These are phyloP conservation scores for Lagopus muta DNA, from an alignment of 2,113 vertebrate species.

Conservation along the genomic window DNA sequence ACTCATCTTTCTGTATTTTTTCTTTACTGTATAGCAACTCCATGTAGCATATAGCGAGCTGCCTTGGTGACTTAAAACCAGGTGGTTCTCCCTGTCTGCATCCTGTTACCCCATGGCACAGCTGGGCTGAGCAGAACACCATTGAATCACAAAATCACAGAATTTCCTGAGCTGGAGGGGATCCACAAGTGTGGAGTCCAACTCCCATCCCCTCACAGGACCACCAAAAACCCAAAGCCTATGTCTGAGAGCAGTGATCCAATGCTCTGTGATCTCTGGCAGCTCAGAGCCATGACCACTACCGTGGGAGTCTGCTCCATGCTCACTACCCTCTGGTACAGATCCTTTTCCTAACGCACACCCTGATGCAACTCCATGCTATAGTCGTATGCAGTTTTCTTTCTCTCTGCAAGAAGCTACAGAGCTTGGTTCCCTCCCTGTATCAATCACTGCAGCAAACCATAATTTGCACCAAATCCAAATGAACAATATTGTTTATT, in stretches of 20 bases:
- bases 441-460: not conserved
- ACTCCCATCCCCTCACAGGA: too few relatives aligned
- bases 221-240: not conserved
- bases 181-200: not conserved
- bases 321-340: not conserved
- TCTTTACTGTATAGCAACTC: not conserved
- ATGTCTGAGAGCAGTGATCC: not conserved
- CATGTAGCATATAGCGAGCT: too few relatives aligned
- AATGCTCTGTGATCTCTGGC: not conserved
- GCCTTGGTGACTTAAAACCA: not conserved
- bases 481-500: not conserved
- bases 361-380: not conserved
- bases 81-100: not conserved
- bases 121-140: not conserved
- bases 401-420: not conserved
- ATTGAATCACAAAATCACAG: not conserved
- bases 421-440: not conserved
- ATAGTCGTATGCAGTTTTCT: not conserved
- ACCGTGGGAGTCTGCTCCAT: not conserved
- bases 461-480: not conserved
- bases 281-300: not conserved
- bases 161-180: not conserved
- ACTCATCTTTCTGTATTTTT: not conserved
- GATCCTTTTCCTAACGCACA: not conserved
- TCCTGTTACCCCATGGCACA: too few relatives aligned